A percentile compares a stretch with the other conserved stretches of the same genome.
These are phyloP conservation scores for Tursiops truncatus DNA, from an alignment of 2,113 vertebrate species.

Conservation along the genomic window DNA sequence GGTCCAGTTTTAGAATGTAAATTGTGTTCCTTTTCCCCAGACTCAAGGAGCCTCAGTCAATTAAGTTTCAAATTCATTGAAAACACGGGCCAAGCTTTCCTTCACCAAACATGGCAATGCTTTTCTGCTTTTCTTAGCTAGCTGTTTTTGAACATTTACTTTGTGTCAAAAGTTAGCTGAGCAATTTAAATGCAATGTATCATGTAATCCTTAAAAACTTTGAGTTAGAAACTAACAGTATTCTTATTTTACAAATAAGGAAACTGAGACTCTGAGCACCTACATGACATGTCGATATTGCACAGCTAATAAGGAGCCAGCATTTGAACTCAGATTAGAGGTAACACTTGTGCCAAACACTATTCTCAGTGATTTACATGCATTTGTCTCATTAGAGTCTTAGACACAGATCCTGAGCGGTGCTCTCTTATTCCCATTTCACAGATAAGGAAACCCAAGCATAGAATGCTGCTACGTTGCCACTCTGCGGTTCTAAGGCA, in stretches of 20 bases:
- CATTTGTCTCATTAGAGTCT: background rate
- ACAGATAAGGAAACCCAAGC: background rate
- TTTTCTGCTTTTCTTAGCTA: background rate
- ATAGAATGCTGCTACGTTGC: background rate
- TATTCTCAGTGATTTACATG: background rate
- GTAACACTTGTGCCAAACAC: background rate
- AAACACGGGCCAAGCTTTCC: background rate
- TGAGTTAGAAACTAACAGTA: background rate
- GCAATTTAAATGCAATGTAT: background rate
- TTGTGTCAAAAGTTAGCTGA: constrained; percentile 5
- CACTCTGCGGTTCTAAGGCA: background rate
- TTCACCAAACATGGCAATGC: background rate
- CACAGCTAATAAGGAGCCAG: background rate
- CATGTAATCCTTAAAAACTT: background rate
- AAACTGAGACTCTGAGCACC: background rate
- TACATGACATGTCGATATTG: background rate
- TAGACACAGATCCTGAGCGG: background rate
- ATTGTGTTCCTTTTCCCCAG: background rate
- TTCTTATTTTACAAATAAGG: background rate
- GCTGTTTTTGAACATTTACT: background rate
- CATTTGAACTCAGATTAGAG: background rate
- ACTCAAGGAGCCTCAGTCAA: background rate
- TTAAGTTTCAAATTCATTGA: constrained; percentile 21
- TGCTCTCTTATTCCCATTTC: background rate
- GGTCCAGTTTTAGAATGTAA: background rate